Base-by-base conservation (phyloP, 2,113 vertebrate species). In the Merops nubicus region DNA sequence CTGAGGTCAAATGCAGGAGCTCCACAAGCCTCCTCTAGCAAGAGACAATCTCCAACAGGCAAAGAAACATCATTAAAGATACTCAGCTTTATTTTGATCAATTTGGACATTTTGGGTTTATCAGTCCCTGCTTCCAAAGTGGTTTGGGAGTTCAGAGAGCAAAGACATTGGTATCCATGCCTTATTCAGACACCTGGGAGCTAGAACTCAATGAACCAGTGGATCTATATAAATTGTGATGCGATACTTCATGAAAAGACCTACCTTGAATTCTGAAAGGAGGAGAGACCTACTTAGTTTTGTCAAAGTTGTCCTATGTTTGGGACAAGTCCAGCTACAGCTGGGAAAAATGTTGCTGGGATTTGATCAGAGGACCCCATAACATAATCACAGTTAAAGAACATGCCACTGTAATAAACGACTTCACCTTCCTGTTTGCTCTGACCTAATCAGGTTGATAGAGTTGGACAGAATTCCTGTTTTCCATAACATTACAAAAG, bases 311-410 rank as follows among this genome's bases (percentile, higher is more conserved):
- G 5, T 14, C 20, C 33, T 45, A 3, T 64, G 43, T 43, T 56
- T 18, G n/a, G 62, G 54, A 65, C 7, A 93, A 78, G 14, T 69
- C 47, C n/a, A 45, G 0, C 28, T 70, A n/a, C 15, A 69, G 33
- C 8, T 62, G 12, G 23, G 31, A 50, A 82, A 91, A 83, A 59
- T 1, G 2, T 42, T 67, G 22, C 31, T 56, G 64, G n/a, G 16
- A 36, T 73, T 85, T 0, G 0, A 26, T 60, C 75, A 72, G 48
- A 56, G 45, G 43, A 33, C 14, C 19, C 15, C 1, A 1, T n/a
- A 90, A 45, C 18, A 73, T 9, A 34, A n/a, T n/a, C n/a, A n/a
- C 59, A 40, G 19, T 72, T 74, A 72, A 70, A 12, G 8, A 82
- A 40, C 14, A 25, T 3, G 19, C 0, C 1, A 16, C 14, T 64